phyloP scores from a whole-genome alignment of 2,797 vertebrate genomes.

The Acanthurus tractus region DNA sequence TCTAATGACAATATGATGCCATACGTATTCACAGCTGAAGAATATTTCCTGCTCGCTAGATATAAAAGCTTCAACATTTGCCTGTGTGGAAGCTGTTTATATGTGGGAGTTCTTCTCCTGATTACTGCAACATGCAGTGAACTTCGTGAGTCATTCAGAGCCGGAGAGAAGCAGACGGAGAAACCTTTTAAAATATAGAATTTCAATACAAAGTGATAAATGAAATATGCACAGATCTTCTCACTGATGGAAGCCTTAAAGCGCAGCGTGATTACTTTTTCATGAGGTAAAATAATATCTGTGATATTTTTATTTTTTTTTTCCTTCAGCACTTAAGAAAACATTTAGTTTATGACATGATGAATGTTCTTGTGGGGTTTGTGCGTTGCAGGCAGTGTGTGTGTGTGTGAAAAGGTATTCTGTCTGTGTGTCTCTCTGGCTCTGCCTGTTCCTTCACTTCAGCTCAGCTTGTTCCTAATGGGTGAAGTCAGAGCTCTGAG shows the following conservation, averaged over 20 bases:
- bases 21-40: slow-evolving; percentile 13
- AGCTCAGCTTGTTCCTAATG: too few species aligned
- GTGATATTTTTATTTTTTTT: neutral
- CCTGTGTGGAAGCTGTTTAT: neutral
- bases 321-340: neutral
- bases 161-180: neutral
- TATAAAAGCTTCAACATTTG: slow-evolving; percentile 2
- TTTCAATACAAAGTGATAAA: slow-evolving; percentile 8
- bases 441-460: too few species aligned
- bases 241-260: slow-evolving; percentile 16
- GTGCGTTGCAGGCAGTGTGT: neutral
- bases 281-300: slow-evolving; percentile 4
- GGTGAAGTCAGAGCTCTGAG: too few species aligned
- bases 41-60: neutral
- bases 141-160: neutral
- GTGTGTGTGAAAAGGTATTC: neutral
- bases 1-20: slow-evolving; percentile 35
- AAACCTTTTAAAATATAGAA: neutral
- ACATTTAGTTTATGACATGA: neutral
- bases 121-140: neutral
- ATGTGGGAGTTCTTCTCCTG: neutral
- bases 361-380: slow-evolving; percentile 4
- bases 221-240: slow-evolving; percentile 1
- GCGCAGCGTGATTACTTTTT: neutral
- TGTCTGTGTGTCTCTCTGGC: neutral